Evolutionary conservation across 2,888 invertebrate species (phyloP).

Genomic region (Germaria angustata): DNA sequence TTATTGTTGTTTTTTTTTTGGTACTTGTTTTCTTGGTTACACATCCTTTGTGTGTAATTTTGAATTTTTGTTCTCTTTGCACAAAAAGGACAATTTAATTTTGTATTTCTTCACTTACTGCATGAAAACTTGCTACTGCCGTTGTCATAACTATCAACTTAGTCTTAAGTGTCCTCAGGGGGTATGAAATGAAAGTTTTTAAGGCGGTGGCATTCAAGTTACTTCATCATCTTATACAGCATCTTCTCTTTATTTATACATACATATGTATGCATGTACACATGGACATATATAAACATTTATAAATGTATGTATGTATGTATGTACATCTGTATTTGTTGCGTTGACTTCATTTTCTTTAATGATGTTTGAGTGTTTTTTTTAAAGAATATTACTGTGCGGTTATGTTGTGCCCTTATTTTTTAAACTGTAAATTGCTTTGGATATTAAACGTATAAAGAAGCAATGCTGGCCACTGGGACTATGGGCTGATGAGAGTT

Average conservation of each 20-base stretch:
- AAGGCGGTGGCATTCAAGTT: conserved; percentile 58
- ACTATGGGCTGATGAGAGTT: conserved; percentile 20
- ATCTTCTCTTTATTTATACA: conserved; percentile 69
- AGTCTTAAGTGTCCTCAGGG: conserved; percentile 78
- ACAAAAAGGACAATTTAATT: conserved; percentile 56
- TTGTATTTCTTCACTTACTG: conserved; percentile 45
- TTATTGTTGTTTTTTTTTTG: conserved; percentile 58
- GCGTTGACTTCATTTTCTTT: conserved; percentile 72
- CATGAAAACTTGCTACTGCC: conserved; percentile 31
- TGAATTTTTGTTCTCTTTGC: conserved; percentile 64
- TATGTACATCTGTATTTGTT: too few relatives aligned
- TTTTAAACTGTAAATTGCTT: conserved; percentile 79
- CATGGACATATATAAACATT: too few relatives aligned
- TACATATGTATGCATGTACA: too few relatives aligned
- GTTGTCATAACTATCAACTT: conserved; percentile 65
- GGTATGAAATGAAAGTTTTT: conserved; percentile 66
- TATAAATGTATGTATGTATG: too few relatives aligned
- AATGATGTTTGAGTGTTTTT: conserved; percentile 11
- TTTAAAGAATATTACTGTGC: conserved; percentile 68
- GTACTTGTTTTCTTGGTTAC: conserved; percentile 43
- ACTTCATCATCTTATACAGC: conserved; percentile 46
- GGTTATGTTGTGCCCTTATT: conserved; percentile 75
- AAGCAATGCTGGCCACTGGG: conserved; percentile 32
- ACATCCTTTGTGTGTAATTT: conserved; percentile 76
- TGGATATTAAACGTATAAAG: conserved; percentile 74